Base-by-base conservation (phyloP, 2,888 invertebrate species). In the Rhyacophila evoluta region DNA sequence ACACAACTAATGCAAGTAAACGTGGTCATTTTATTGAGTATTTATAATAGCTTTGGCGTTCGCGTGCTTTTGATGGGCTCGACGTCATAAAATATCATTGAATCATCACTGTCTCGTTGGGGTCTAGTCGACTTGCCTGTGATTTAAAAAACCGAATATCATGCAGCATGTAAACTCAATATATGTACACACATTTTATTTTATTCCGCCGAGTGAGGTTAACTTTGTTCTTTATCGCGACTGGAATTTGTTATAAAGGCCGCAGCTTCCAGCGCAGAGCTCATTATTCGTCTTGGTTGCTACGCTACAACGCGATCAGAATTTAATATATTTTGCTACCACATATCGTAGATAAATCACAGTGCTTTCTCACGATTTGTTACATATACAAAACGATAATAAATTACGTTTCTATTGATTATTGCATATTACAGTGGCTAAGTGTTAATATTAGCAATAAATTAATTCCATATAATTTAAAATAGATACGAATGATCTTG, bases 71-170 rank as follows among this genome's bases (percentile, higher is more conserved):
- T 19, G 19, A 55, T 15, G 25, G 25, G 55, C 55, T 19, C 25
- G 25, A 19, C 55, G 55, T 55, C 55, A 55, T 25, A 8, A 19
- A 55, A 55, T 25, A 55, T 19, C 19, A 55, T 25, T 55, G 55
- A 55, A 55, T 55, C 55, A 55, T 55, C 55, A 10, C 55, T 10
- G 55, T 55, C 55, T 55, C 55, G 55, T 55, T 55, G 55, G 4
- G 25, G 55, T 55, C 55, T 55, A 55, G 55, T 55, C 55, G 25
- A 2, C 55, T 55, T 8, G 41, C 8, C 19, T 33, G 29, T 33
- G 6, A 33, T 19, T 55, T 55, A 55, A 19, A 55, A 55, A 55
- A 55, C 10, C 55, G 15, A 25, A 55, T 55, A 55, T 55, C 25
- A 8, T 1, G 10, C 55, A 55, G 55, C 55, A 19, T 25, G 10